Evolutionary conservation across 1,140 invertebrate species (phyloP), one percentile per base, ranked within the genome.

Genomic region (Ips nitidus): DNA sequence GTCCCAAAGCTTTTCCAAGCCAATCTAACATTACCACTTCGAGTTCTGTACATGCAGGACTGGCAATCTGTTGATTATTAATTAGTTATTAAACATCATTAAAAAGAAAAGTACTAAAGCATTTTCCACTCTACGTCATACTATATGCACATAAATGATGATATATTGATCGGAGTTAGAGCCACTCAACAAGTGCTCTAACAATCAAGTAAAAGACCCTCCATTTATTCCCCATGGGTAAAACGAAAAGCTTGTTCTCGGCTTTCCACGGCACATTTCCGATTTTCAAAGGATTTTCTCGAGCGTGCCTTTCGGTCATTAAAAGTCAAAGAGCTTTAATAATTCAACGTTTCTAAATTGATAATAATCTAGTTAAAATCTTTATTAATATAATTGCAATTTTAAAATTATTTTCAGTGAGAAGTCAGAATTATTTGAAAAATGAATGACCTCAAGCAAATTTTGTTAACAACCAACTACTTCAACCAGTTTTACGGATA

Each of bases 21-120:
- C 98, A 99, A 82, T 99, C 95, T 77, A 98, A 81, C 89, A 98
- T 97, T 7, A 95, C 87, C 8, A 98, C 95, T 85, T 99, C 97
- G 50, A 99, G 82, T 80, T 99, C 98, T 0, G 98, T 99, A 78
- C 97, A 99, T 1, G 97, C 94, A 0, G 97, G 97, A 83, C 94
- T 96, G 0, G 96, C 89, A 58, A 95, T 94, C 95, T 96, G 75
- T 62, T 66, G 37, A 22, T 22, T 22, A 22, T 22, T 22, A 22
- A 22, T 22, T 22, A 22, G 0, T 22, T 22, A 22, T 22, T 22
- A 22, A 22, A 0, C 22, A 22, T 22, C 22, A 22, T 22, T 22
- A 22, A 22, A 22, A 22, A 22, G 22, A 22, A 22, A 22, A 22
- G 22, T 22, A 22, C 22, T 22, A 22, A 22, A 22, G 22, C 22